Conservation (phyloP, 2,797 vertebrate species). For the Carcharodon carcharias region DNA sequence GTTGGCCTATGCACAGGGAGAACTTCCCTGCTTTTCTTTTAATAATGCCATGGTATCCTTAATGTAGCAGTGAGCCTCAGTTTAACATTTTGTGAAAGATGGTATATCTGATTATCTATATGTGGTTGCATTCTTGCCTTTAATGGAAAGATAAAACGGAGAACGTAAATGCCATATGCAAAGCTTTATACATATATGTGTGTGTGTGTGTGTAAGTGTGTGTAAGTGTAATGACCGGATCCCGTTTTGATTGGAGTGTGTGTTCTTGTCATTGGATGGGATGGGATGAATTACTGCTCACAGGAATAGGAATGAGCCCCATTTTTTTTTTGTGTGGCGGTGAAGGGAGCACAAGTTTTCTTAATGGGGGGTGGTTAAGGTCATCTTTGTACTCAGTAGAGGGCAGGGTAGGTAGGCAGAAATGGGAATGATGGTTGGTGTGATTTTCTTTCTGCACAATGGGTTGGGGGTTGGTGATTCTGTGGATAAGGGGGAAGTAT, state of each 20-base stretch:
- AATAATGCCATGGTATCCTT: too few relatives aligned
- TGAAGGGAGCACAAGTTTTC: background rate
- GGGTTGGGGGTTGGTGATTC: background rate
- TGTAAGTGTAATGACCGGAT: too few relatives aligned
- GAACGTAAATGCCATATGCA: too few relatives aligned
- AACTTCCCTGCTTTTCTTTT: too few relatives aligned
- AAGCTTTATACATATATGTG: too few relatives aligned
- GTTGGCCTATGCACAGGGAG: too few relatives aligned
- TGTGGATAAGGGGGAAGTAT: background rate
- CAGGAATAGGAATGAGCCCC: background rate
- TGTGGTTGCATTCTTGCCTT: too few relatives aligned
- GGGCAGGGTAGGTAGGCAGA: background rate
- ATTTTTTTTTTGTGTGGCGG: background rate
- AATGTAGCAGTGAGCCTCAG: too few relatives aligned
- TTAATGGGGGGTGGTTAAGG: background rate
- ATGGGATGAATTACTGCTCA: background rate
- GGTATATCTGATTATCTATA: too few relatives aligned
- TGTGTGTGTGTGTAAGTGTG: too few relatives aligned
- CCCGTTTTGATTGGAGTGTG: background rate
- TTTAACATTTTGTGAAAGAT: too few relatives aligned
- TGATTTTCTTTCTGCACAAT: background rate
- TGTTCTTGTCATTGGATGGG: background rate
- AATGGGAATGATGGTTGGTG: background rate
- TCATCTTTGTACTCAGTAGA: background rate
- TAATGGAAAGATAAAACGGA: too few relatives aligned